Evolutionary conservation across 2,888 invertebrate species (phyloP).

Genomic region (Melanchra persicariae): DNA sequence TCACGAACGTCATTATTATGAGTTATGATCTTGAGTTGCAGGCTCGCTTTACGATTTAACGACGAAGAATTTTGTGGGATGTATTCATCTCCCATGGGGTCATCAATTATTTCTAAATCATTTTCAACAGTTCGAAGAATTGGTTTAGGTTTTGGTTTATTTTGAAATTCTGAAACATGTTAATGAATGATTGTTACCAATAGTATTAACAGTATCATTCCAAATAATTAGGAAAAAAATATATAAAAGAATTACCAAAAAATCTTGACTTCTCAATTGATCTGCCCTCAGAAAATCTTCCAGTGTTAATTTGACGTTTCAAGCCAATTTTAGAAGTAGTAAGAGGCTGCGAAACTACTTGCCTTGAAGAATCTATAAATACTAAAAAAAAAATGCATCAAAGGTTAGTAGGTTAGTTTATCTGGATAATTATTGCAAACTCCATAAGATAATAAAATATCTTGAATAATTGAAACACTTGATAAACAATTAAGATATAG

Average conservation of each 20-base stretch:
- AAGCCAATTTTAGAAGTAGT: constrained; percentile 56
- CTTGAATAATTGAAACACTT: background rate
- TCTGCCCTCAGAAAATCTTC: constrained; percentile 77
- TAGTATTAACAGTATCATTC: background rate
- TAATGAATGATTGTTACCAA: background rate
- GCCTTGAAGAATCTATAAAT: constrained; percentile 85
- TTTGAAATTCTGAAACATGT: constrained; percentile 38
- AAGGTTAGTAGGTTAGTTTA: background rate
- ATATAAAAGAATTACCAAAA: constrained; percentile 67
- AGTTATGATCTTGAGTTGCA: constrained; percentile 86
- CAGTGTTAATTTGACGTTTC: constrained; percentile 71
- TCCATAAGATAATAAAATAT: too few species aligned
- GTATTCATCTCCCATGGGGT: constrained; percentile 83
- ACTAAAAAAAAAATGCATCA: constrained; percentile 68
- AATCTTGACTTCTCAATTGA: constrained; percentile 73
- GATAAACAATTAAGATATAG: too few species aligned
- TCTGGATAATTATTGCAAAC: too few species aligned
- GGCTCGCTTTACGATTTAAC: constrained; percentile 80
- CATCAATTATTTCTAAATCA: constrained; percentile 86
- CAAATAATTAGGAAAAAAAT: background rate
- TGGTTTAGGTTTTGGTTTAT: constrained; percentile 76
- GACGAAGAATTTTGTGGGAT: constrained; percentile 69
- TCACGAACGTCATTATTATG: constrained; percentile 81
- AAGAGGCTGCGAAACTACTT: constrained; percentile 84
- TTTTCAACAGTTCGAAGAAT: constrained; percentile 87